Percentiles rank a stretch among this genome's conserved stretches.
phyloP scores from a whole-genome alignment of 2,797 vertebrate species.

The Anguilla obscura region DNA sequence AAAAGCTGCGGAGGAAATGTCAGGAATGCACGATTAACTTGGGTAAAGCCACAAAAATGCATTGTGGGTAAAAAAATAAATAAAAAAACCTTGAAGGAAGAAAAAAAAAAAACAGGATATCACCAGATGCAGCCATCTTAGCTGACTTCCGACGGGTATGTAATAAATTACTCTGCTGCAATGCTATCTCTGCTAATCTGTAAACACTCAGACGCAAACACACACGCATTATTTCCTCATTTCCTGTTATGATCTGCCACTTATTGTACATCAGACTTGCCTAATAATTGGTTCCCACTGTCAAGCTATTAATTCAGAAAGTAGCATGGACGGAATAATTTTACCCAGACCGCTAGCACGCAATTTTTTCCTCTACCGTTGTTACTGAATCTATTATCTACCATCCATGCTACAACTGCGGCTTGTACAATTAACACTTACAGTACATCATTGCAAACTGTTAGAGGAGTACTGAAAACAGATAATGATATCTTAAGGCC shows the following conservation, averaged over 20 bases:
- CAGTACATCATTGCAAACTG: background rate
- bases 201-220: constrained; percentile 36
- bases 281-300: background rate
- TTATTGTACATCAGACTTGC: constrained; percentile 28
- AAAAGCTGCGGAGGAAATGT: constrained; percentile 12
- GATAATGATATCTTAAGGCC: background rate
- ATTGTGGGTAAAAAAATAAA: background rate
- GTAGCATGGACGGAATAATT: background rate
- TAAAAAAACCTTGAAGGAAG: background rate
- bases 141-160: background rate
- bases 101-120: background rate
- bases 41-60: background rate
- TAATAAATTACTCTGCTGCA: background rate
- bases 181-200: constrained; percentile 30
- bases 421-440: background rate
- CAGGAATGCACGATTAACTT: constrained; percentile 10
- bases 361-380: background rate
- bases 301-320: background rate
- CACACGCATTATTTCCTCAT: constrained; percentile 17
- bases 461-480: background rate
- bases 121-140: background rate
- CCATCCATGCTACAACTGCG: background rate
- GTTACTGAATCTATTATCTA: background rate
- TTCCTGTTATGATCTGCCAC: constrained; percentile 24
- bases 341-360: background rate